Evolutionary conservation across 2,888 invertebrate species (phyloP).

Genomic region (Drosophila siamana): DNA sequence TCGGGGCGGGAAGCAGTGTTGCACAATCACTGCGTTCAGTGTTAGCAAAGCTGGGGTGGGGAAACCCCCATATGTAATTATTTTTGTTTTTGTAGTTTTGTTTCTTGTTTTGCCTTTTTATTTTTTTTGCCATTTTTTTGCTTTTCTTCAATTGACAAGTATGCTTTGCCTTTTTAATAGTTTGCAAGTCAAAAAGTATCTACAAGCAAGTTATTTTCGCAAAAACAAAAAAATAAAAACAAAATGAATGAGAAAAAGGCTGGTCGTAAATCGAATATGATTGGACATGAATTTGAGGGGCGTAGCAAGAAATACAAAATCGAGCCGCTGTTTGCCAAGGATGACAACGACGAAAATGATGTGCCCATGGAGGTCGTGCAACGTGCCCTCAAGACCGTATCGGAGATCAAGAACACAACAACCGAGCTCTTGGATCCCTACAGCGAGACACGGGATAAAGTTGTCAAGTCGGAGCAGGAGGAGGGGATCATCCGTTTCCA

Average conservation of each 20-base stretch:
- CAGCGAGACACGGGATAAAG: conserved; percentile 95
- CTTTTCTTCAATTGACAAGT: neutral
- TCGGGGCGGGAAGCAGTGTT: neutral
- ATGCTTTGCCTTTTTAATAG: neutral
- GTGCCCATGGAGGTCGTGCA: conserved; percentile 92
- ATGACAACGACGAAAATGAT: conserved; percentile 86
- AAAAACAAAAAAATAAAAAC: neutral
- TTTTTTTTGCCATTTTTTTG: neutral
- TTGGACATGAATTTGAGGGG: neutral
- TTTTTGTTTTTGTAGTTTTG: too few relatives aligned
- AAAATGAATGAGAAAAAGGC: neutral
- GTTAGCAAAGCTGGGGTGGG: neutral
- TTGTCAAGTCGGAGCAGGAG: conserved; percentile 95
- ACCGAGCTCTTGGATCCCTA: conserved; percentile 89
- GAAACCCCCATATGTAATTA: too few relatives aligned
- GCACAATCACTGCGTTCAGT: conserved; percentile 12
- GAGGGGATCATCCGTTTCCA: conserved; percentile 96
- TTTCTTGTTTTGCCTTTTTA: too few relatives aligned
- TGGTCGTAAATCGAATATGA: neutral
- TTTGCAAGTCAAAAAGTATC: neutral
- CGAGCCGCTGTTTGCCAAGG: too few relatives aligned
- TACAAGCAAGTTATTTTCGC: neutral
- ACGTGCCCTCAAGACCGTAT: conserved; percentile 93
- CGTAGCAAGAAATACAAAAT: neutral
- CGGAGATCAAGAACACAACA: conserved; percentile 92